A percentile compares a stretch with the other conserved stretches of the same genome.
Conservation (phyloP, 2,797 vertebrate species). For the Garrulus glandarius region DNA sequence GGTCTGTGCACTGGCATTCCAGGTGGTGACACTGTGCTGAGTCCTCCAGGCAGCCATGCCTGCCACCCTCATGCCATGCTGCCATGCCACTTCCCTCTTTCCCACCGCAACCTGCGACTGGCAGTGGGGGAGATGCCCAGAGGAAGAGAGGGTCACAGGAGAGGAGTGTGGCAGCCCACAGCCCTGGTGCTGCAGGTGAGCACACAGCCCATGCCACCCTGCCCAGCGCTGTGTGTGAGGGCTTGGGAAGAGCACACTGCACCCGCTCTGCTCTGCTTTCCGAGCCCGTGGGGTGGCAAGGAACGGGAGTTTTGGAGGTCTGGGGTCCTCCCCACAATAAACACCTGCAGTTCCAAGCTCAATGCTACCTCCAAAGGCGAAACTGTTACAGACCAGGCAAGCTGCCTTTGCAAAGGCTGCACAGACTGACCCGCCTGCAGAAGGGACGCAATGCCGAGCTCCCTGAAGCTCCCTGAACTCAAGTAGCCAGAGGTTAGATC, state of each 20-base stretch:
- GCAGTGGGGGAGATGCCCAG: rapidly evolving
- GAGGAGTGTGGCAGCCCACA: rapidly evolving
- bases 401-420: not conserved
- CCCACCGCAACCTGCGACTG: not conserved
- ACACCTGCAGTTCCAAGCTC: not conserved
- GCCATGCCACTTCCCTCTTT: rapidly evolving
- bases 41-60: not conserved
- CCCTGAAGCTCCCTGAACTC: not conserved
- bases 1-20: not conserved
- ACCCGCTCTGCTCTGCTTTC: not conserved
- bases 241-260: not conserved
- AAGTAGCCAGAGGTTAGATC: not conserved
- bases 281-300: rapidly evolving
- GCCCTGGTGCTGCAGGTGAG: not conserved
- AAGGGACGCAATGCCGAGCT: rapidly evolving
- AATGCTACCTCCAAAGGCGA: not conserved
- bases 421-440: rapidly evolving
- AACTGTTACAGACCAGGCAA: not conserved
- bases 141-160: not conserved
- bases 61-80: rapidly evolving
- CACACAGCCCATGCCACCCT: rapidly evolving
- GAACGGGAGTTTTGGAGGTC: not conserved
- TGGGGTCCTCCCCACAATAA: not conserved
- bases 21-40: rapidly evolving
- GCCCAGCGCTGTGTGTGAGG: rapidly evolving